Conservation (phyloP, 2,113 vertebrate species). For the Dromaius novaehollandiae region DNA sequence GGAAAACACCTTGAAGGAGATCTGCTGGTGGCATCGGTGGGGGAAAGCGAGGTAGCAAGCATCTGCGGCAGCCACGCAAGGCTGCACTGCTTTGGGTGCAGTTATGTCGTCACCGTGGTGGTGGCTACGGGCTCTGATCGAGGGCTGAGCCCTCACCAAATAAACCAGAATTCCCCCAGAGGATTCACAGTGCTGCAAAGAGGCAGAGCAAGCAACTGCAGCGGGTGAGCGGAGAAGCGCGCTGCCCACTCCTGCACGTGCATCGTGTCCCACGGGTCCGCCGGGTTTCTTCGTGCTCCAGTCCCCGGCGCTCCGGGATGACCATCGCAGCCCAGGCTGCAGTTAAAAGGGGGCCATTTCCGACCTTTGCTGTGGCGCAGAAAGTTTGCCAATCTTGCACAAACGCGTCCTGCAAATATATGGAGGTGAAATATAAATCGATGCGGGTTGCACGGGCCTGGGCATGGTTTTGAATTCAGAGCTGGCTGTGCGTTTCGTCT, state of each 20-base stretch:
- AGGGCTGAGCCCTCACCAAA: neutral
- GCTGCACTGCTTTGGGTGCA: rapidly evolving
- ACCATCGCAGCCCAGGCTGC: neutral
- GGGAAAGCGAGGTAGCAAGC: neutral
- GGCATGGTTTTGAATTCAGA: neutral
- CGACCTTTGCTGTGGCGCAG: too few species aligned
- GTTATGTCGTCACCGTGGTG: neutral
- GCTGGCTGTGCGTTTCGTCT: neutral
- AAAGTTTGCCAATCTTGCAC: neutral
- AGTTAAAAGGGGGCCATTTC: neutral
- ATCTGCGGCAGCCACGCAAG: neutral
- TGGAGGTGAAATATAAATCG: neutral
- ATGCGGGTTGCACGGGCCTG: neutral
- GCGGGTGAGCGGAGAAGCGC: too few species aligned
- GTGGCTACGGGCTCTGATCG: neutral
- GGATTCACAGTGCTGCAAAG: neutral
- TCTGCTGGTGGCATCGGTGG: neutral
- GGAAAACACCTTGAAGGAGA: neutral
- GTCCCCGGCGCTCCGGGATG: rapidly evolving
- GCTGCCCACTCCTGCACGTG: too few species aligned
- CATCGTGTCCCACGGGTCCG: rapidly evolving
- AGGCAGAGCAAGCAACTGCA: too few species aligned
- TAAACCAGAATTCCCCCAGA: neutral
- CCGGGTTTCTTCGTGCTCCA: rapidly evolving
- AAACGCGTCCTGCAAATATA: neutral